These are phyloP conservation scores for Herpetotheres cachinnans DNA, from an alignment of 2,113 vertebrate genomes.

Conservation along the genomic window DNA sequence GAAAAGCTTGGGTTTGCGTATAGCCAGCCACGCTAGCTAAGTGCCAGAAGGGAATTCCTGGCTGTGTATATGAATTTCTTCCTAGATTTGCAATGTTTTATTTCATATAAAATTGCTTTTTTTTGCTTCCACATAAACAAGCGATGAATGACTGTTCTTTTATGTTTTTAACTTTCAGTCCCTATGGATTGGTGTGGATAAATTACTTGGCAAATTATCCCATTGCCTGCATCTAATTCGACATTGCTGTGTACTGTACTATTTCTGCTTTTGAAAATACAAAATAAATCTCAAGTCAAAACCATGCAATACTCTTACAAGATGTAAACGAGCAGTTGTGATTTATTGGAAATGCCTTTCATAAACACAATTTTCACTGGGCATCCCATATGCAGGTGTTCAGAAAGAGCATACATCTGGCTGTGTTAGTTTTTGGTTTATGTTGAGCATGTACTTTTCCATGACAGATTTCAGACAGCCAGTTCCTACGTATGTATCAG, in stretches of 20 bases:
- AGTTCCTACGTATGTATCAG: rapidly evolving
- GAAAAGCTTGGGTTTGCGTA: background rate
- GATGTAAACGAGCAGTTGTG: background rate
- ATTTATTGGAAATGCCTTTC: background rate
- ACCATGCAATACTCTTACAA: background rate
- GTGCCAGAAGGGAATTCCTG: background rate
- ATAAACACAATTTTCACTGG: background rate
- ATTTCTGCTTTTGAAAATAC: background rate
- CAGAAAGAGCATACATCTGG: background rate
- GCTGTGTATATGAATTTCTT: background rate
- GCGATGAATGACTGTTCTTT: background rate
- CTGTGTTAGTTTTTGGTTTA: background rate
- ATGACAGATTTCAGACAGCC: background rate
- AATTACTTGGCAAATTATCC: background rate
- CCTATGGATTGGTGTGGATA: background rate
- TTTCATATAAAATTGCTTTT: background rate
- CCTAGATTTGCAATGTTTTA: background rate
- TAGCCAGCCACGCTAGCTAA: background rate
- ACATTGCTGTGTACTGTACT: background rate
- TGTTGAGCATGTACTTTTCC: background rate
- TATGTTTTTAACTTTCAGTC: background rate
- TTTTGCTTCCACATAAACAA: background rate
- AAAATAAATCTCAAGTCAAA: background rate
- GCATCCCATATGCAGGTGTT: background rate
- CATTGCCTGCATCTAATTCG: background rate